Percentiles rank a stretch among this genome's conserved stretches.
Evolutionary conservation across 2,113 vertebrate species (phyloP).

Genomic region (Romanogobio albipinnatus): DNA sequence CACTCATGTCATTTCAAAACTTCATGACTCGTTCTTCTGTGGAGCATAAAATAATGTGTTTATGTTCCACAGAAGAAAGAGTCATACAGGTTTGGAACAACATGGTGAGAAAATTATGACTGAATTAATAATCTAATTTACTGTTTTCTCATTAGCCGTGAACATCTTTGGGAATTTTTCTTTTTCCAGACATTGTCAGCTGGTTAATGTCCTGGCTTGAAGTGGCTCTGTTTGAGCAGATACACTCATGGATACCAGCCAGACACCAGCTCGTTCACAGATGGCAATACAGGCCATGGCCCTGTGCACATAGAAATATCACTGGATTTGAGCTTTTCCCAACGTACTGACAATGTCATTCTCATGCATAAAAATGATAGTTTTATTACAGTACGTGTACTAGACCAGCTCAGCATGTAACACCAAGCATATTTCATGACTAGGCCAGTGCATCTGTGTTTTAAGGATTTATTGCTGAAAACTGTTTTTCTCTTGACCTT

Average conservation of each 20-base stretch:
- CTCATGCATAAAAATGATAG: neutral
- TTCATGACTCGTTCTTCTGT: neutral
- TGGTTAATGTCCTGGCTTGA: conserved; percentile 24
- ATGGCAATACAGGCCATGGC: conserved; percentile 36
- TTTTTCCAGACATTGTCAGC: neutral
- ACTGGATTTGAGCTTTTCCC: conserved; percentile 5
- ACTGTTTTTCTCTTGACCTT: conserved; percentile 16
- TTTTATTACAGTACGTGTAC: neutral
- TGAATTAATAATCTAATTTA: too few relatives aligned
- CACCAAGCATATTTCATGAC: neutral
- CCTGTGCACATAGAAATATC: conserved; percentile 41
- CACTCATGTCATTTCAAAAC: neutral
- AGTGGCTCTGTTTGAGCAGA: conserved; percentile 28
- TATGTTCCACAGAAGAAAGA: neutral
- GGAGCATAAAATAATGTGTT: neutral
- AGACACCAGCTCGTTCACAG: conserved; percentile 42
- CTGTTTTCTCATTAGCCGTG: neutral
- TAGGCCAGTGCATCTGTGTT: neutral
- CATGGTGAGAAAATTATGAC: neutral
- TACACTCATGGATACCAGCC: conserved; percentile 17
- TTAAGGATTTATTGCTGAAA: conserved; percentile 23
- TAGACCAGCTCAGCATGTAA: neutral
- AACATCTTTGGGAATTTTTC: neutral
- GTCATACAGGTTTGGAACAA: neutral
- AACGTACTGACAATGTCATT: neutral